Evolutionary conservation across 2,888 invertebrate genomes (phyloP), one percentile per base, ranked within the genome.

Genomic region (Parnassius smintheus): DNA sequence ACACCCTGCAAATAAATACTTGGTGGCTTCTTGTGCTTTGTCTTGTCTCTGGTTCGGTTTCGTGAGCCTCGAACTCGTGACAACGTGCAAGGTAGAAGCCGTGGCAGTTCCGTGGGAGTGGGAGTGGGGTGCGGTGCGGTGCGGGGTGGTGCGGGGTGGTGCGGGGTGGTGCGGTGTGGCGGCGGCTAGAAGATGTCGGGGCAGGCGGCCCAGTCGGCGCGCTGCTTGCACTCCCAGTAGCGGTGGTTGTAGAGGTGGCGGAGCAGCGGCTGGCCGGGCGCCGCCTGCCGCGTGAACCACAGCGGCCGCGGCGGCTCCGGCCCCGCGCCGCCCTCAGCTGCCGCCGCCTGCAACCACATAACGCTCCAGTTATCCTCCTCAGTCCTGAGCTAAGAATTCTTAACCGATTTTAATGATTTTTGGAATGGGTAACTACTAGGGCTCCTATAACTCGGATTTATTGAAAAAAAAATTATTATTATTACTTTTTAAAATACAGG

Each of bases 151-250:
- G 46, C 9, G 25, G 2, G 51, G 54, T 57, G 56, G n/a, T 9
- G 53, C 54, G 57, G 57, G 9, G 53, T 11, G 49, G 11, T 2
- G 53, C 12, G 49, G 11, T 2, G 45, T 7, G 65, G 42, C 57
- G 41, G 65, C 53, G 60, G 64, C 82, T 91, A 95, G 93, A 95
- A 98, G 83, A 99, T 98, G 86, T 97, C 95, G 53, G 99, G 99
- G 92, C 99, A 99, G 75, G 86, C 90, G 62, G 93, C 85, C 99
- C 99, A 99, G 83, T 99, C 96, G 81, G 95, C 94, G 73, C 93
- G 94, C 71, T 94, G 94, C 92, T 99, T 99, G 86, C 95, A 94
- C 66, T 96, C 94, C 99, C 99, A 99, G 91, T 99, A 99, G 72
- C 95, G 95, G 71, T 96, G 95, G 74, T 94, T 96, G 92, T 95